Conservation (phyloP, 2,113 vertebrate genomes). For the Cichladusa arquata region DNA sequence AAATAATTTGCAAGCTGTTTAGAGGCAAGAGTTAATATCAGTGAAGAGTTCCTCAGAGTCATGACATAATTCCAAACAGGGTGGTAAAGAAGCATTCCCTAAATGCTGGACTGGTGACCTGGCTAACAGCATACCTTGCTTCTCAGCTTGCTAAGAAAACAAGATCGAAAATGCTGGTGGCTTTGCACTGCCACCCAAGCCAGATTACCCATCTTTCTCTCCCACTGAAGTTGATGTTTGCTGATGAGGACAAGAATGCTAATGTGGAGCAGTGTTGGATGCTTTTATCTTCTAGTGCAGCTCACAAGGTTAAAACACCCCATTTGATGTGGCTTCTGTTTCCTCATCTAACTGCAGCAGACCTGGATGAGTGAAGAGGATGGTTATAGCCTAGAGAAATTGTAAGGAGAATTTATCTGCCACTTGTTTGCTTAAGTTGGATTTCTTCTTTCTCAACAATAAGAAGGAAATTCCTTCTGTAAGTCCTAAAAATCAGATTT, state of each 20-base stretch:
- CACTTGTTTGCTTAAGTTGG: not conserved
- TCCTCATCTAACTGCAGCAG: not conserved
- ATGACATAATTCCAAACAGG: constrained; percentile 20
- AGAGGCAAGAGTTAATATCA: not conserved
- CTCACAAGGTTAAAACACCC: constrained; percentile 25
- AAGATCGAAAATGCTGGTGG: constrained; percentile 15
- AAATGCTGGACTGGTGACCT: constrained; percentile 6
- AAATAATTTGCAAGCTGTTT: constrained; percentile 37
- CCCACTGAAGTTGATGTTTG: constrained; percentile 58
- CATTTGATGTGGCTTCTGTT: not conserved
- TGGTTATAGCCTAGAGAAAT: not conserved
- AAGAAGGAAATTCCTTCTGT: not conserved
- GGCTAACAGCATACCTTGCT: constrained; percentile 15
- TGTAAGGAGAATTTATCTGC: not conserved
- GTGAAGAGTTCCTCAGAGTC: constrained; percentile 46
- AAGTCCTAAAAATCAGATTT: not conserved
- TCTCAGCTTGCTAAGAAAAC: constrained; percentile 8
- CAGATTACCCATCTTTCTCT: constrained; percentile 51
- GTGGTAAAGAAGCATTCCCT: constrained; percentile 35
- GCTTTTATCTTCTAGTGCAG: constrained; percentile 31
- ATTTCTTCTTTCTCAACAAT: not conserved
- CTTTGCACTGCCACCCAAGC: constrained; percentile 17
- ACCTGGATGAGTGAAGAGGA: not conserved
- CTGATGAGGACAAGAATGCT: constrained; percentile 39
- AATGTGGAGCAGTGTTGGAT: constrained; percentile 15